phyloP scores from a whole-genome alignment of 2,113 vertebrate species.

The Salvelinus fontinalis region DNA sequence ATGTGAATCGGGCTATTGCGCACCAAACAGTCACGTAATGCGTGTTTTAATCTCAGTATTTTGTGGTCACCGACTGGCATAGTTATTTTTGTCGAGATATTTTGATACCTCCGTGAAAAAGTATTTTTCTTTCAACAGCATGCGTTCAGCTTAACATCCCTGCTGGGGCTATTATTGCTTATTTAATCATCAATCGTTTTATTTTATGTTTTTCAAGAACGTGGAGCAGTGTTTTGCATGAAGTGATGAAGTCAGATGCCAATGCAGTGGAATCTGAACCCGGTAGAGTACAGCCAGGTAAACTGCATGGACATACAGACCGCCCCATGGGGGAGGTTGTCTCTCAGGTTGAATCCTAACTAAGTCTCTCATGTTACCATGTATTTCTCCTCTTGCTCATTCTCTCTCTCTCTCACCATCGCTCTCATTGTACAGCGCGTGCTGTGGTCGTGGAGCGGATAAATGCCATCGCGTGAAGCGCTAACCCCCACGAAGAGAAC shows the following conservation, averaged over 20 bases:
- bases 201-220: conserved; percentile 4
- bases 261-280: conserved; percentile 16
- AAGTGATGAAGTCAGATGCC: conserved; percentile 6
- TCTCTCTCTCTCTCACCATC: not conserved
- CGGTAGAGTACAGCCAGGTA: conserved; percentile 16
- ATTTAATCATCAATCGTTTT: not conserved
- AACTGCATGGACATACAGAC: not conserved
- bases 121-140: not conserved
- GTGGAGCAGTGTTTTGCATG: not conserved
- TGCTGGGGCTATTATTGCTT: not conserved
- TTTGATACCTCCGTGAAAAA: not conserved
- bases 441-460: conserved; percentile 33
- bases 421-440: conserved; percentile 1
- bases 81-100: not conserved
- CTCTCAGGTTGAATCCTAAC: not conserved
- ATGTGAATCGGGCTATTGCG: no score
- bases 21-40: no score
- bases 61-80: not conserved
- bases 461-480: conserved; percentile 55
- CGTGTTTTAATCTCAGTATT: not conserved
- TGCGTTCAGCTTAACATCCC: not conserved
- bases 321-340: not conserved
- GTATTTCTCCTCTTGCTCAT: not conserved
- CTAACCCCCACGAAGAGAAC: conserved; percentile 54
- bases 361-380: not conserved